phyloP scores from a whole-genome alignment of 2,888 invertebrate species.

The Melinopterus prodromus region DNA sequence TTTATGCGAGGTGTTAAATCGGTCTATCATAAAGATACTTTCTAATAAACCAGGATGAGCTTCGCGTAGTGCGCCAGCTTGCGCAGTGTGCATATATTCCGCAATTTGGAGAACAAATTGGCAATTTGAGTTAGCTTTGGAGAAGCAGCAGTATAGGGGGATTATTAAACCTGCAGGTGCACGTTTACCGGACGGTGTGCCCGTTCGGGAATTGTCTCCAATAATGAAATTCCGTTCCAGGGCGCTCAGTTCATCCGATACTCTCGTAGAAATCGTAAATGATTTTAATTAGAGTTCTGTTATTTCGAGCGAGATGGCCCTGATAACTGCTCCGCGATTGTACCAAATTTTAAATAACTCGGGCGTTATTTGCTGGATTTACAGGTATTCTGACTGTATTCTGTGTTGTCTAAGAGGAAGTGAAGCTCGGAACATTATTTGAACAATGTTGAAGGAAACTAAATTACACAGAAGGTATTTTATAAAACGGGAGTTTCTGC shows the following conservation, averaged over 20 bases:
- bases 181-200: not conserved
- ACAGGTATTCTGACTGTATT: too few relatives aligned
- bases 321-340: too few relatives aligned
- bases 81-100: not conserved
- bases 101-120: not conserved
- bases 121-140: not conserved
- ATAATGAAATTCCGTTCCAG: not conserved
- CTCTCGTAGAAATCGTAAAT: not conserved
- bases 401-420: too few relatives aligned
- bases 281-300: too few relatives aligned
- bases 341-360: too few relatives aligned
- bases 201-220: not conserved
- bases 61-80: not conserved
- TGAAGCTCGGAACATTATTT: too few relatives aligned
- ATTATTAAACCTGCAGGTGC: not conserved
- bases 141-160: not conserved
- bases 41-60: not conserved
- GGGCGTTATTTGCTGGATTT: too few relatives aligned
- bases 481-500: too few relatives aligned
- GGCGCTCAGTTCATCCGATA: not conserved
- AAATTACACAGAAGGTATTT: too few relatives aligned
- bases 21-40: not conserved
- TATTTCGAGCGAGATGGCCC: too few relatives aligned
- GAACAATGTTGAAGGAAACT: too few relatives aligned
- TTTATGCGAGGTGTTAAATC: not conserved